phyloP scores from a whole-genome alignment of 2,888 invertebrate genomes.

The Eueremaeus valkanovi region DNA sequence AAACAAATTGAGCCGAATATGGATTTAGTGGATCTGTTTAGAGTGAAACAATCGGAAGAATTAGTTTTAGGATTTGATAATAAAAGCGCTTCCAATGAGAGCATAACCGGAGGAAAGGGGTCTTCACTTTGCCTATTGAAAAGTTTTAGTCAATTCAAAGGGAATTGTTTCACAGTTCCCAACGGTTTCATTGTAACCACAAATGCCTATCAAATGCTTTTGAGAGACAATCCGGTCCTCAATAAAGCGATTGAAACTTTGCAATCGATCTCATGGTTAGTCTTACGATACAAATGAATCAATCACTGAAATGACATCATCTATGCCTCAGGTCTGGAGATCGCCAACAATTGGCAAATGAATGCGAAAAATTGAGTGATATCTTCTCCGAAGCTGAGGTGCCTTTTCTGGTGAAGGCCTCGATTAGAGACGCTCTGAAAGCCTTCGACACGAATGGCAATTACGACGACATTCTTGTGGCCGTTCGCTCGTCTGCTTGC shows the following conservation, averaged over 20 bases:
- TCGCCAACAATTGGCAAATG: background rate
- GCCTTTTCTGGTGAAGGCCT: background rate
- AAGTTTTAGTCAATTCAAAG: background rate
- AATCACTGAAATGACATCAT: too few relatives aligned
- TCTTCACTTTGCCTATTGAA: slow-evolving; percentile 34
- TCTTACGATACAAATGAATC: too few relatives aligned
- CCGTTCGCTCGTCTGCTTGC: slow-evolving; percentile 53
- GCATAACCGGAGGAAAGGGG: slow-evolving; percentile 43
- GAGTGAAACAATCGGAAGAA: background rate
- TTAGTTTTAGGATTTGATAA: slow-evolving; percentile 22
- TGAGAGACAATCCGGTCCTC: slow-evolving; percentile 17
- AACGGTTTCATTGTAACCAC: slow-evolving; percentile 39
- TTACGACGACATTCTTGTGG: slow-evolving; percentile 41
- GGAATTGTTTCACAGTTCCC: slow-evolving; percentile 27
- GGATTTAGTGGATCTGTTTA: background rate
- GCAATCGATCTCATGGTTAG: slow-evolving; percentile 11
- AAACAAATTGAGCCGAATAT: background rate
- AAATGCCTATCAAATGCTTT: slow-evolving; percentile 34
- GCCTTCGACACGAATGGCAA: background rate
- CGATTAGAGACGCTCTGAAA: background rate
- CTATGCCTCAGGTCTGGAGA: background rate
- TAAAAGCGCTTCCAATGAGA: background rate
- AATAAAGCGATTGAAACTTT: slow-evolving; percentile 22
- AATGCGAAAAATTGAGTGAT: background rate
- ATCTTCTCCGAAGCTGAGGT: background rate